Percentiles rank a stretch among this genome's conserved stretches.
Evolutionary conservation across 2,797 vertebrate species (phyloP).

Genomic region (Fratercula arctica): DNA sequence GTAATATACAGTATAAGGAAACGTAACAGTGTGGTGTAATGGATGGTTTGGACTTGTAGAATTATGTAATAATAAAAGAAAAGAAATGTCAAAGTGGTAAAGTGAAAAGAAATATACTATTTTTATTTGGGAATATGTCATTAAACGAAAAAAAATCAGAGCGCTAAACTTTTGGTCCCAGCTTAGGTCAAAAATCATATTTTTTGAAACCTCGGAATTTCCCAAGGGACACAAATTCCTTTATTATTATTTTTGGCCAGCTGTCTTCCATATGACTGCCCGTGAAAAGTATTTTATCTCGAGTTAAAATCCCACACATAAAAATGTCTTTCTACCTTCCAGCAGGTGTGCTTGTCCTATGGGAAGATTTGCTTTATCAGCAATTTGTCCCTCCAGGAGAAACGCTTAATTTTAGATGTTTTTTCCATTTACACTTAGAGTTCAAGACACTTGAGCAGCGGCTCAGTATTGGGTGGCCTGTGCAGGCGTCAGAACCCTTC

Average conservation of each 20-base stretch:
- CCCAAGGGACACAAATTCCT: constrained; percentile 54
- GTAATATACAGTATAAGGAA: neutral
- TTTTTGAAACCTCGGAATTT: constrained; percentile 51
- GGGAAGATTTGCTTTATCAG: constrained; percentile 67
- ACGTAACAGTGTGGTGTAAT: neutral
- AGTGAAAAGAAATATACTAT: constrained; percentile 2
- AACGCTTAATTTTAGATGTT: constrained; percentile 64
- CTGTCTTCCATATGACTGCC: constrained; percentile 69
- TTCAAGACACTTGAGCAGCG: constrained; percentile 55
- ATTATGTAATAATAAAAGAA: constrained; percentile 20
- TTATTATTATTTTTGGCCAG: constrained; percentile 69
- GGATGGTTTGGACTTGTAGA: neutral
- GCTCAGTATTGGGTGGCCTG: constrained; percentile 65
- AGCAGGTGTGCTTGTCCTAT: constrained; percentile 62
- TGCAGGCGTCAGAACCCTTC: constrained; percentile 35
- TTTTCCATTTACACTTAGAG: constrained; percentile 70
- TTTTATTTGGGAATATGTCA: constrained; percentile 17
- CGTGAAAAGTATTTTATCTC: constrained; percentile 67
- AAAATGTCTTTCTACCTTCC: constrained; percentile 63
- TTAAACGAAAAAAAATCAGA: neutral
- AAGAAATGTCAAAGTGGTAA: constrained; percentile 2
- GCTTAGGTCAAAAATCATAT: constrained; percentile 25
- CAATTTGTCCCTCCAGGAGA: constrained; percentile 61
- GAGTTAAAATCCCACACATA: constrained; percentile 60
- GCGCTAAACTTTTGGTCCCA: neutral